Conservation (phyloP, 2,888 invertebrate genomes). For the Parapristionchus giblindavisi region DNA sequence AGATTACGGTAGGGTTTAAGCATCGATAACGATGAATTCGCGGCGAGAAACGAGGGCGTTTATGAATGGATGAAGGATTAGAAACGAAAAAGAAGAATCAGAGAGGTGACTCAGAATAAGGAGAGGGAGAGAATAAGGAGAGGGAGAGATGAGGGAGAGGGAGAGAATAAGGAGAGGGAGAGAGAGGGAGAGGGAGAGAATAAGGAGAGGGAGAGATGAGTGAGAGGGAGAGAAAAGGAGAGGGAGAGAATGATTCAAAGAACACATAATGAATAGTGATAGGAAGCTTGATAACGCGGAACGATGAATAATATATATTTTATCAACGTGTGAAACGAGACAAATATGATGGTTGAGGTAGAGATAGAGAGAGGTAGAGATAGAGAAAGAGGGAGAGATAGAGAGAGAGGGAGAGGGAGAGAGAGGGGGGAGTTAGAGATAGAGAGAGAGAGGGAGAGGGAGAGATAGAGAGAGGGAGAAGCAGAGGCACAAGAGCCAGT, state of each 20-base stretch:
- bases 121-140: background rate
- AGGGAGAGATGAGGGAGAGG: background rate
- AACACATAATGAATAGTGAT: too few relatives aligned
- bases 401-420: background rate
- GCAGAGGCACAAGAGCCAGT: too few relatives aligned
- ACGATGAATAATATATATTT: too few relatives aligned
- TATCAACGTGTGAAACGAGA: background rate
- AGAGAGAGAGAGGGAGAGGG: conserved; percentile 5
- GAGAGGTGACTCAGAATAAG: background rate
- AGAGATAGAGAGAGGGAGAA: background rate
- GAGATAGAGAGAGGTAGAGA: background rate
- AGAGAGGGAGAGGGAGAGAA: background rate
- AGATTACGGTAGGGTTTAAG: background rate
- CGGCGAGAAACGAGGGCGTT: conserved; percentile 10
- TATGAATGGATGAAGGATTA: background rate
- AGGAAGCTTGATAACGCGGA: too few relatives aligned
- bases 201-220: background rate
- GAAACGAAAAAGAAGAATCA: background rate
- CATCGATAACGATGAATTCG: background rate
- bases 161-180: background rate
- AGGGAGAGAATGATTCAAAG: too few relatives aligned
- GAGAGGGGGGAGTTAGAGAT: background rate
- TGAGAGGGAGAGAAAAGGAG: background rate
- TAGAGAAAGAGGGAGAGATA: conserved; percentile 13
- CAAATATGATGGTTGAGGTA: conserved; percentile 1